Conservation (phyloP, 2,888 invertebrate genomes). For the Drosophila testacea region DNA sequence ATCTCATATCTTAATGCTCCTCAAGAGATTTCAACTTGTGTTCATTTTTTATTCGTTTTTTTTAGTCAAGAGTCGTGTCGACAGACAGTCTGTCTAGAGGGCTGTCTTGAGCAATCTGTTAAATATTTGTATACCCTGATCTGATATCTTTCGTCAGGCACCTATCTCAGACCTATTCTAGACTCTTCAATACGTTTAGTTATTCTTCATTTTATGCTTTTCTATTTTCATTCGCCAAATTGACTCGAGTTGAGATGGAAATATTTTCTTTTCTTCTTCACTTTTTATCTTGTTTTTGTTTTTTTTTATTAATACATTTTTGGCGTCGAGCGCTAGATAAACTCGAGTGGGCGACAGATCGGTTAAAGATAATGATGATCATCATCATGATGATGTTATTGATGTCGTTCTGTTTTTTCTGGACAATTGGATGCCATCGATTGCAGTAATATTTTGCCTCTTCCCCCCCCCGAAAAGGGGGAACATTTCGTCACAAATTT, state of each 20-base stretch:
- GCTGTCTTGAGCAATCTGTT: constrained; percentile 23
- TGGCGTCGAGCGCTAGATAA: constrained; percentile 32
- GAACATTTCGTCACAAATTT: constrained; percentile 34
- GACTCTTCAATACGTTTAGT: constrained; percentile 8
- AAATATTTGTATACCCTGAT: constrained; percentile 25
- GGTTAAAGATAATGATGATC: constrained; percentile 9
- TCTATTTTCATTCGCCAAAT: constrained; percentile 39
- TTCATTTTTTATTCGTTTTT: background rate
- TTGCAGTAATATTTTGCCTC: constrained; percentile 24
- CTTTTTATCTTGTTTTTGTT: background rate
- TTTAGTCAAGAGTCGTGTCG: constrained; percentile 19
- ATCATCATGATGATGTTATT: constrained; percentile 1
- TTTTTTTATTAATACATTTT: constrained; percentile 27
- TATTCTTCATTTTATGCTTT: constrained; percentile 10
- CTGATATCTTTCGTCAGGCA: constrained; percentile 43
- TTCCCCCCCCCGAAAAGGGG: background rate
- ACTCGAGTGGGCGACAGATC: constrained; percentile 56
- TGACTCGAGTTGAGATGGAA: constrained; percentile 41
- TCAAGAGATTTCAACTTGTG: background rate
- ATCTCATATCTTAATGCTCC: constrained; percentile 14
- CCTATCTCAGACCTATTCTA: constrained; percentile 1
- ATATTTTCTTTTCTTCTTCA: constrained; percentile 6
- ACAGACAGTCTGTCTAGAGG: constrained; percentile 34
- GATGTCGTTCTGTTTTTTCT: background rate
- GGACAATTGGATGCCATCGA: constrained; percentile 27